Evolutionary conservation across 2,888 invertebrate genomes (phyloP), one percentile per base, ranked within the genome.

Genomic region (Aradus depressus): DNA sequence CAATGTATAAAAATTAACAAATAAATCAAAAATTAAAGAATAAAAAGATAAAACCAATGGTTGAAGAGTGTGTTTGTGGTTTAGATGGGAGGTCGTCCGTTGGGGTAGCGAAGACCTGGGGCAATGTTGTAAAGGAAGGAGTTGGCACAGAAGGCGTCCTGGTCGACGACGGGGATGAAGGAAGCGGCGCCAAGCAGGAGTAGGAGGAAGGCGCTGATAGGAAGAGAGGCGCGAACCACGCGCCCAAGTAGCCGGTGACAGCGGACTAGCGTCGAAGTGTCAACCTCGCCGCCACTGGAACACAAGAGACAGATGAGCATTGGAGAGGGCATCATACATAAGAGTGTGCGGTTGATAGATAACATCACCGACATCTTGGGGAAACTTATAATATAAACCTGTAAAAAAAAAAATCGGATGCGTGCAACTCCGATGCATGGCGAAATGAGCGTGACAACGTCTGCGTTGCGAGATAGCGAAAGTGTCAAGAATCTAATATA

Each of bases 191-290:
- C 93, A 64, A 97, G 77, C 62, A 97, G 77, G 55, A 96, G 75
- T 62, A 96, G 76, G 74, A 97, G 84, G 63, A 97, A 73, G 56
- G 92, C 90, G 73, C 97, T 93, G 67, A 97, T 86, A 47, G 95
- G 95, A 60, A 95, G 75, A 19, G 93, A 90, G 49, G 91, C 87
- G 66, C 91, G 78, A 59, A 92, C 79, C 61, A 92, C 92, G 64
- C 95, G 81, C 61, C 86, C 82, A 67, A 92, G 76, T 77, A 90
- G 89, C 58, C 84, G 79, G 62, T 84, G 84, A 51, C 89, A 82
- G 63, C 84, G 79, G 55, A 76, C 72, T 64, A 88, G 74, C 50
- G 79, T 77, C 61, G 79, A 77, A 58, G 75, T 75, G 65, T 77
- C 76, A 66, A 75, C 74, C 66, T 74, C 73, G 62, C 69, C 70